These are phyloP conservation scores for Schizopygopsis malacanthus DNA, from an alignment of 2,797 vertebrate species.

Conservation along the genomic window DNA sequence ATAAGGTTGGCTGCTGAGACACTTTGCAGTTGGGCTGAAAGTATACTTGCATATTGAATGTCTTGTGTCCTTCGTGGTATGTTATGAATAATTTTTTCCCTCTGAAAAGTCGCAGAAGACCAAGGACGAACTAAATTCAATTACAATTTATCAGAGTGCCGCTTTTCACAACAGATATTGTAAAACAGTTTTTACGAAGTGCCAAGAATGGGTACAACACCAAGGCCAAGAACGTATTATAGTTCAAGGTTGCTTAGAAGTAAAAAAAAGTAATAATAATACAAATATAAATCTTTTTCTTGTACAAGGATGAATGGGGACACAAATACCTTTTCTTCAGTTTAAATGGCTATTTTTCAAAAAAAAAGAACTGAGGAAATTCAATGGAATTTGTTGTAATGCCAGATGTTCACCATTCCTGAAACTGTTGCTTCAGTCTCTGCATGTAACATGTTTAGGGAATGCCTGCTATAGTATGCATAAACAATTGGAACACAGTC, in stretches of 20 bases:
- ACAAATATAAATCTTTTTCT: background rate
- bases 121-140: constrained; percentile 38
- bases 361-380: background rate
- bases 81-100: background rate
- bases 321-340: constrained; percentile 8
- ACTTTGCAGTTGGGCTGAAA: constrained; percentile 5
- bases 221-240: constrained; percentile 29
- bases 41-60: constrained; percentile 17
- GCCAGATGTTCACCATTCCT: constrained; percentile 30
- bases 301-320: background rate
- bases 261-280: background rate
- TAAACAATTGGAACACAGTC: background rate
- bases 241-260: constrained; percentile 19
- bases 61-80: constrained; percentile 6
- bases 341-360: background rate
- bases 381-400: constrained; percentile 9
- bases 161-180: constrained; percentile 21
- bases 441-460: constrained; percentile 12
- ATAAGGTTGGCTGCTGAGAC: background rate
- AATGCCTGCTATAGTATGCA: constrained; percentile 3
- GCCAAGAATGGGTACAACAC: constrained; percentile 10
- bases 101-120: background rate
- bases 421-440: constrained; percentile 17
- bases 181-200: background rate
- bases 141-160: constrained; percentile 11